Conservation (phyloP, 2,113 vertebrate genomes). For the Pterocles orientalis region DNA sequence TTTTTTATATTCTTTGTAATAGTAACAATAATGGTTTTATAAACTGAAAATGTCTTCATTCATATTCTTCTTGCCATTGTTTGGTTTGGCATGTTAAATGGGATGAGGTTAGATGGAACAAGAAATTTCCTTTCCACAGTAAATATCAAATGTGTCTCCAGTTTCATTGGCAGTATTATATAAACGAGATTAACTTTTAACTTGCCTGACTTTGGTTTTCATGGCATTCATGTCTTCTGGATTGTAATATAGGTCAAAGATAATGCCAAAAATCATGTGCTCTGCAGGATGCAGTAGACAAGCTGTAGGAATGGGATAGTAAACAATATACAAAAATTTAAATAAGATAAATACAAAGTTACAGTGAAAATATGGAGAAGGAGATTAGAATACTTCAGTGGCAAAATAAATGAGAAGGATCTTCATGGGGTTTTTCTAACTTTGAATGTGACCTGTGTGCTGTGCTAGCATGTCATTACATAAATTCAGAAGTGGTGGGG, state of each 20-base stretch:
- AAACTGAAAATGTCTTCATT: neutral
- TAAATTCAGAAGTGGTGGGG: neutral
- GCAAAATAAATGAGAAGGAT: neutral
- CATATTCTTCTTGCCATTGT: neutral
- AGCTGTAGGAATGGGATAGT: neutral
- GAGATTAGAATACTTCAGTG: neutral
- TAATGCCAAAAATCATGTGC: neutral
- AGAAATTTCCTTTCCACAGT: neutral
- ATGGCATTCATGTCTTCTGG: neutral
- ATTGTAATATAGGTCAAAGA: neutral
- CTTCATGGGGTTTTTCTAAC: neutral
- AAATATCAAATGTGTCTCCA: neutral
- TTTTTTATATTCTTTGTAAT: neutral
- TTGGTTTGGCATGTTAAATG: neutral
- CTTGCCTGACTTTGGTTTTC: neutral
- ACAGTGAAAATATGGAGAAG: neutral
- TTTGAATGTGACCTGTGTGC: neutral
- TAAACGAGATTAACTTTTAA: neutral
- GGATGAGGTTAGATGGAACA: neutral
- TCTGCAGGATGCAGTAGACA: neutral
- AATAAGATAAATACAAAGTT: neutral
- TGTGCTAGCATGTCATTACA: neutral
- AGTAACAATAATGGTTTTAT: neutral
- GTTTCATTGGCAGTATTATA: neutral
- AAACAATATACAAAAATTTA: neutral